Conservation (phyloP, 37 sponge, comb jelly and placozoan genomes). For the Geodia barretti region DNA sequence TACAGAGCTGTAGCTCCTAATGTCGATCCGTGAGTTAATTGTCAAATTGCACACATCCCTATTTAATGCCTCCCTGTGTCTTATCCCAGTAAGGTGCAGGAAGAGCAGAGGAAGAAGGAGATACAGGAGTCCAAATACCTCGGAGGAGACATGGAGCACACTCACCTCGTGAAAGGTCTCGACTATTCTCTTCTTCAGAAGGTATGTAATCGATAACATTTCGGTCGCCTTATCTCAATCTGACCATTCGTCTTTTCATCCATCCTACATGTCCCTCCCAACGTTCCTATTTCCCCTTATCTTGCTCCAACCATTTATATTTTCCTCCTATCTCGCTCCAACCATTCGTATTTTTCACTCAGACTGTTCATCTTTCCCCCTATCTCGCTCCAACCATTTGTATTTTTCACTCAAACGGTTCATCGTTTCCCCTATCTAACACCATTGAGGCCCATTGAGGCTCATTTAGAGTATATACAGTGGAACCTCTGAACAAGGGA, state of each 20-base stretch:
- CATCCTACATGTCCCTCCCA: not conserved
- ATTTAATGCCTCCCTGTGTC: no score
- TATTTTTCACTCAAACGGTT: no score
- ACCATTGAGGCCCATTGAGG: no score
- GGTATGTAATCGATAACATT: no score
- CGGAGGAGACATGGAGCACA: slow-evolving; percentile 99
- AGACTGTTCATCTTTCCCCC: no score
- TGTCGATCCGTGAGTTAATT: slow-evolving; percentile 41
- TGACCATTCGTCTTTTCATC: not conserved
- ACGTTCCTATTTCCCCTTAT: not conserved
- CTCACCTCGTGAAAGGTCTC: slow-evolving; percentile 98
- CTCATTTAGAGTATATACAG: no score
- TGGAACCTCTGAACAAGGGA: no score
- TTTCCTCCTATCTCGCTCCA: not conserved
- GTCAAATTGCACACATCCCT: no score
- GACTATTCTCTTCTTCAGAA: slow-evolving; percentile 97
- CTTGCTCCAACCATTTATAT: not conserved
- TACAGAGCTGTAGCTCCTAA: slow-evolving; percentile 83
- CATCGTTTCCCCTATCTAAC: no score
- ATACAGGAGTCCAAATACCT: slow-evolving; percentile 96
- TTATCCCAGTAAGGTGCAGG: slow-evolving; percentile 38
- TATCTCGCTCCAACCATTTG: no score
- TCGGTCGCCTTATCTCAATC: no score
- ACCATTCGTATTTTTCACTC: no score
- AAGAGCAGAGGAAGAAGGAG: slow-evolving; percentile 73